These are phyloP conservation scores for Leptodactylus fallax DNA, from an alignment of 2,797 vertebrate species.

Conservation along the genomic window DNA sequence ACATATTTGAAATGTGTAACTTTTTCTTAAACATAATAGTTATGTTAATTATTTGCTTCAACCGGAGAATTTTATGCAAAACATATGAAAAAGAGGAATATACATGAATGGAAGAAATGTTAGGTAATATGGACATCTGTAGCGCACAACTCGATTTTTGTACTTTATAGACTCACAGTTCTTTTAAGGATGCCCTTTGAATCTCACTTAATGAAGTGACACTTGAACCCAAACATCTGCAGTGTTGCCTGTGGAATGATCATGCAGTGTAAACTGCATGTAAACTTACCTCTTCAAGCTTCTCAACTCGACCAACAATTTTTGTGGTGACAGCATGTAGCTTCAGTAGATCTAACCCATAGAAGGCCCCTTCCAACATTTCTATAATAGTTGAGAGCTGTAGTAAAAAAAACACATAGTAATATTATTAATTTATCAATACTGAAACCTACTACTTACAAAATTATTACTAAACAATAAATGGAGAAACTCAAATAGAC, in stretches of 20 bases:
- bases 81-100: neutral
- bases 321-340: constrained; percentile 89
- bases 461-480: too few species aligned
- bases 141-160: neutral
- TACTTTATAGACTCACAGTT: neutral
- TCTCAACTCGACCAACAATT: constrained; percentile 86
- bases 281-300: constrained; percentile 88
- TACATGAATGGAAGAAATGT: neutral
- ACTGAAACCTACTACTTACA: too few species aligned
- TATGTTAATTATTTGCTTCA: neutral
- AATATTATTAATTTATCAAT: neutral
- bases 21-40: neutral
- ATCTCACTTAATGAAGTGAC: neutral
- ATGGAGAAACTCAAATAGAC: too few species aligned
- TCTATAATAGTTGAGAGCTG: constrained; percentile 89
- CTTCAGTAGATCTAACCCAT: constrained; percentile 92
- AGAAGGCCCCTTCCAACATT: constrained; percentile 92
- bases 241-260: neutral
- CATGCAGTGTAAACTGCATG: neutral
- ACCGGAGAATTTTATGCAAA: neutral
- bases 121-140: neutral
- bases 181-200: neutral
- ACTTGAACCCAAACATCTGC: neutral
- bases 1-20: neutral
- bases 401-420: constrained; percentile 56